These are phyloP conservation scores for Chymomyza amoena DNA, from an alignment of 2,888 invertebrate genomes.

Conservation along the genomic window DNA sequence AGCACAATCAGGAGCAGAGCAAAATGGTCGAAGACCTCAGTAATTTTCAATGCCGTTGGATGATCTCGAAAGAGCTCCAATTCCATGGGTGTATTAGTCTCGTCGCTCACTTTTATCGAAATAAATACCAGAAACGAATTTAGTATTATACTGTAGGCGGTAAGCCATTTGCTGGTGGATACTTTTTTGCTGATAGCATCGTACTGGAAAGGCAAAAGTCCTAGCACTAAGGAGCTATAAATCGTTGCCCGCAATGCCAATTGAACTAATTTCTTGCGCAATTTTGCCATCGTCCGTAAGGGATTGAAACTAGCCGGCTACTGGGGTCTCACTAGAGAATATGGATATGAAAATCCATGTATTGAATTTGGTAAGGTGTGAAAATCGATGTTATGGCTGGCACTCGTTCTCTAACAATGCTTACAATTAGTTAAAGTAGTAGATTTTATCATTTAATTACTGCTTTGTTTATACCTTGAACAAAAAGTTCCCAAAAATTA, in stretches of 20 bases:
- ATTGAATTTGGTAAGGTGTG: too few relatives aligned
- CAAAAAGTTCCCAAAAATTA: too few relatives aligned
- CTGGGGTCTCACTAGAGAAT: too few relatives aligned
- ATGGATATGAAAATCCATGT: neutral
- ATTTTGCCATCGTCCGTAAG: too few relatives aligned
- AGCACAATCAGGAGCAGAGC: neutral
- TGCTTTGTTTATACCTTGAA: too few relatives aligned
- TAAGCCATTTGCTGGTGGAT: constrained; percentile 22
- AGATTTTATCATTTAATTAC: neutral
- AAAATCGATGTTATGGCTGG: neutral
- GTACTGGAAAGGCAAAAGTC: constrained; percentile 47
- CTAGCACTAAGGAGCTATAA: constrained; percentile 43
- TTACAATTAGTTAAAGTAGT: too few relatives aligned
- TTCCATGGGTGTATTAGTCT: neutral
- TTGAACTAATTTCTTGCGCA: constrained; percentile 25
- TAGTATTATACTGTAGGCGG: constrained; percentile 27
- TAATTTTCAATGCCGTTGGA: neutral
- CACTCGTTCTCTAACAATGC: too few relatives aligned
- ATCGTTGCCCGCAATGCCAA: constrained; percentile 25
- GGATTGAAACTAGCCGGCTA: too few relatives aligned
- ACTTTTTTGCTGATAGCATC: constrained; percentile 3
- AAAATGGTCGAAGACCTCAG: neutral
- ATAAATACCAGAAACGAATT: neutral
- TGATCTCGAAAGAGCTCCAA: neutral
- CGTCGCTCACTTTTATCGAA: neutral